Percentiles rank a stretch among this genome's conserved stretches.
Conservation (phyloP, 1,140 invertebrate species). For the Episyrphus balteatus region DNA sequence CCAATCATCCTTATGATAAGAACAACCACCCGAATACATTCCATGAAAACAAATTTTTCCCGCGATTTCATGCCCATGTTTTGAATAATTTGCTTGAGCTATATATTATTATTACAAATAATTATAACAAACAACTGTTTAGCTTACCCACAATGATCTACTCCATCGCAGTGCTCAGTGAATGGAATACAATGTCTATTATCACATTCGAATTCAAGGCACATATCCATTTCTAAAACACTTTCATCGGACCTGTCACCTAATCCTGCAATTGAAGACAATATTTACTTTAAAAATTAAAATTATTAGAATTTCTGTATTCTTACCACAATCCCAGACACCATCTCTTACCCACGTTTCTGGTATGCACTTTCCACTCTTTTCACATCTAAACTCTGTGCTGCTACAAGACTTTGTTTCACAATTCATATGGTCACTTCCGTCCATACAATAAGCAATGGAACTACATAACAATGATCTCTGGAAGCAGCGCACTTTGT, state of each 20-base stretch:
- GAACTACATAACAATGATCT: constrained; percentile 55
- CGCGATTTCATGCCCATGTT: too few relatives aligned
- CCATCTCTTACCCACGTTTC: constrained; percentile 60
- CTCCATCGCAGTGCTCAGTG: constrained; percentile 60
- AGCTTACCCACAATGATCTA: constrained; percentile 55
- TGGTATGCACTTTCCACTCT: constrained; percentile 56
- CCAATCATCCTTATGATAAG: too few relatives aligned
- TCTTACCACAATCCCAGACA: constrained; percentile 50
- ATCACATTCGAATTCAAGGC: constrained; percentile 53
- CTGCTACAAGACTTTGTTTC: constrained; percentile 45
- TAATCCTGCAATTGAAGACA: constrained; percentile 4
- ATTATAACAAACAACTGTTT: not conserved
- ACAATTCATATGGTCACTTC: constrained; percentile 48
- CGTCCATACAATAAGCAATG: constrained; percentile 52
- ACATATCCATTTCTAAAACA: constrained; percentile 46
- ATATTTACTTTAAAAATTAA: constrained; percentile 10
- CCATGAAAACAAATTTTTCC: too few relatives aligned
- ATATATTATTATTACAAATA: too few relatives aligned
- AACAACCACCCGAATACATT: too few relatives aligned
- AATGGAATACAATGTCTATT: constrained; percentile 62
- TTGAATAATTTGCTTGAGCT: too few relatives aligned
- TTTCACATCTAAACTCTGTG: constrained; percentile 48
- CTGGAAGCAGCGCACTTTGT: constrained; percentile 50
- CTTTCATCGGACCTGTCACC: constrained; percentile 28
- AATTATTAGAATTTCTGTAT: constrained; percentile 11